Evolutionary conservation across 2,888 invertebrate genomes (phyloP), one percentile per base, ranked within the genome.

Genomic region (Gymnocheta viridis): DNA sequence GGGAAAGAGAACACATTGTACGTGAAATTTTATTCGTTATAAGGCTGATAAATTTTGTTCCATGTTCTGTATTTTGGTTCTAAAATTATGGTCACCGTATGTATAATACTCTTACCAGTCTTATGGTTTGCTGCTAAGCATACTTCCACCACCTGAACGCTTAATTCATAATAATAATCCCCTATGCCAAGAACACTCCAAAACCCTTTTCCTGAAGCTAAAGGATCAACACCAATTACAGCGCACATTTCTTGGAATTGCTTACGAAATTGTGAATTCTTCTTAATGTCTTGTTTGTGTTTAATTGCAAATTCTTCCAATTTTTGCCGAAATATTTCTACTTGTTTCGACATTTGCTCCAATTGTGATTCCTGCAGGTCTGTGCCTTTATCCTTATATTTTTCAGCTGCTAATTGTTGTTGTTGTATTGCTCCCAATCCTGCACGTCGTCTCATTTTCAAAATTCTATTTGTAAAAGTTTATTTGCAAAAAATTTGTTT

Each of bases 191-290:
- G 93, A 83, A 99, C 97, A 2, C 98, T 98, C 99, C 99, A 99
- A 92, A 99, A 99, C 0, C 99, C 97, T 93, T 98, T 98, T 70
- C 96, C 96, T 0, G 98, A 98, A 0, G 99, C 98, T 67, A 99
- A 92, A 0, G 99, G 99, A 92, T 99, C 99, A 0, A 99, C 99
- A 0, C 92, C 99, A 85, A 99, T 99, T 0, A 98, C 96, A 0
- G 99, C 97, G 92, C 99, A 99, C 99, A 99, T 99, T 92, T 98
- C 98, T 89, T 98, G 98, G 91, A 99, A 99, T 92, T 99, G 98
- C 72, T 96, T 94, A 41, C 99, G 94, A 90, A 99, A 99, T 88
- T 97, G 96, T 0, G 98, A 95, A 91, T 99, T 97, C 91, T 98
- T 98, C 86, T 96, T 96, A 56, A 99, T 99, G 90, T 99, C 98